Conservation (phyloP, 2,797 vertebrate genomes). For the Pseudochromis fuscus region DNA sequence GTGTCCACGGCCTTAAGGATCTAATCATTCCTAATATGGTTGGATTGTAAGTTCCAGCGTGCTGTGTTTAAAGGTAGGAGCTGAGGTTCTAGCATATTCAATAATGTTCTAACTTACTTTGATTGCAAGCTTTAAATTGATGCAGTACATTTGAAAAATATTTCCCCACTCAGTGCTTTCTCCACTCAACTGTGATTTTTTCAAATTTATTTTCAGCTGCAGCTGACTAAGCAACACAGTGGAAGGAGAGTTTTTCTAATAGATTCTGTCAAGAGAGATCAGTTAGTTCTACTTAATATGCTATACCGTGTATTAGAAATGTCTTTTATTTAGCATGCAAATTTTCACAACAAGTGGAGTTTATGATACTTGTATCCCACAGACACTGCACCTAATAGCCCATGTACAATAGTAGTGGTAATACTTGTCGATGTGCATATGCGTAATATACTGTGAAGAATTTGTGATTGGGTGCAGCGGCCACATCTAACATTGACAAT, state of each 20-base stretch:
- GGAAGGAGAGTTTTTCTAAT: conserved; percentile 53
- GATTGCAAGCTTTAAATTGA: conserved; percentile 38
- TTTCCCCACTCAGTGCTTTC: conserved; percentile 44
- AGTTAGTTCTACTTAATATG: conserved; percentile 49
- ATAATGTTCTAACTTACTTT: conserved; percentile 11
- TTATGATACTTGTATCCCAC: conserved; percentile 16
- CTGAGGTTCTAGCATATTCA: conserved; percentile 14
- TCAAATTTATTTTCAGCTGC: conserved; percentile 49
- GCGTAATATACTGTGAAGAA: conserved; percentile 1
- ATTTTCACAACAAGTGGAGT: conserved; percentile 29
- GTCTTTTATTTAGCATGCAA: conserved; percentile 30
- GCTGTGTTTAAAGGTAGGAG: not conserved
- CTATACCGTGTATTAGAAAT: conserved; percentile 20
- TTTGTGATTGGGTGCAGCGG: not conserved
- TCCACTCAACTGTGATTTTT: conserved; percentile 56
- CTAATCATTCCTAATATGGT: not conserved
- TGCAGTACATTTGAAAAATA: conserved; percentile 35
- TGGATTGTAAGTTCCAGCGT: conserved; percentile 1
- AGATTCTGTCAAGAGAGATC: conserved; percentile 54
- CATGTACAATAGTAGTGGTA: not conserved
- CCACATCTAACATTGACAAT: not conserved
- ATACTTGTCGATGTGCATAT: not conserved
- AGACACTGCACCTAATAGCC: conserved; percentile 11
- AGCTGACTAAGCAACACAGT: conserved; percentile 58
- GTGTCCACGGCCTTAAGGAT: not conserved